Conservation (phyloP, 2,113 vertebrate genomes). For the Saguinus midas region DNA sequence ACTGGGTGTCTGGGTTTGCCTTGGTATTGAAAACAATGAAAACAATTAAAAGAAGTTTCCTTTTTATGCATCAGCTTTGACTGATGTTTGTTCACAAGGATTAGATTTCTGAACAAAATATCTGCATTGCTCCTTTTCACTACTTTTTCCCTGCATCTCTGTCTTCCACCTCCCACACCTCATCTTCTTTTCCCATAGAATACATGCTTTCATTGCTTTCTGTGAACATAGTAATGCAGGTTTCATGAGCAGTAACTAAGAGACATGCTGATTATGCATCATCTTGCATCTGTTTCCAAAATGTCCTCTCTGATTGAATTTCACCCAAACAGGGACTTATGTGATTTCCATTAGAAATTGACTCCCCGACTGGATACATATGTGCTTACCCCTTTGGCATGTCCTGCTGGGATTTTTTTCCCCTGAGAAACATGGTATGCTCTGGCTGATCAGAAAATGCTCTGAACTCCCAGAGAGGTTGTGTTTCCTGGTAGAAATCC, state of each 20-base stretch:
- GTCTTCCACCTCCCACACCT: neutral
- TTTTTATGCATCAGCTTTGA: neutral
- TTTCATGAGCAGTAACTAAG: constrained; percentile 54
- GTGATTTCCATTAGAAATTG: constrained; percentile 64
- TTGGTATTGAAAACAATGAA: neutral
- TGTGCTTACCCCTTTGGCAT: constrained; percentile 59
- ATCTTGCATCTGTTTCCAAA: constrained; percentile 68
- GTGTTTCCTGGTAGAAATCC: constrained; percentile 65
- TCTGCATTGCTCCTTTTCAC: neutral
- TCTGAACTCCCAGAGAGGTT: constrained; percentile 41
- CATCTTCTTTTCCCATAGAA: neutral
- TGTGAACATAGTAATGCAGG: neutral
- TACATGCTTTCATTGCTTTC: neutral
- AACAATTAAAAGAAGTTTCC: neutral
- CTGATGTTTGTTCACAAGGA: neutral
- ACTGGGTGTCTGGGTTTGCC: neutral
- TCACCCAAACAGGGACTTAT: neutral
- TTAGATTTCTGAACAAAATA: neutral
- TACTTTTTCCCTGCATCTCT: neutral
- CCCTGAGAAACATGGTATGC: constrained; percentile 45
- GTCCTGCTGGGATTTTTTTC: constrained; percentile 43
- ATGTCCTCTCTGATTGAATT: constrained; percentile 7
- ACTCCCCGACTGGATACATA: constrained; percentile 44
- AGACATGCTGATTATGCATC: constrained; percentile 54
- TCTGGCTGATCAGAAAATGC: constrained; percentile 47